Evolutionary conservation across 2,888 invertebrate species (phyloP), one percentile per base, ranked within the genome.

Genomic region (Bellardia bayeri): DNA sequence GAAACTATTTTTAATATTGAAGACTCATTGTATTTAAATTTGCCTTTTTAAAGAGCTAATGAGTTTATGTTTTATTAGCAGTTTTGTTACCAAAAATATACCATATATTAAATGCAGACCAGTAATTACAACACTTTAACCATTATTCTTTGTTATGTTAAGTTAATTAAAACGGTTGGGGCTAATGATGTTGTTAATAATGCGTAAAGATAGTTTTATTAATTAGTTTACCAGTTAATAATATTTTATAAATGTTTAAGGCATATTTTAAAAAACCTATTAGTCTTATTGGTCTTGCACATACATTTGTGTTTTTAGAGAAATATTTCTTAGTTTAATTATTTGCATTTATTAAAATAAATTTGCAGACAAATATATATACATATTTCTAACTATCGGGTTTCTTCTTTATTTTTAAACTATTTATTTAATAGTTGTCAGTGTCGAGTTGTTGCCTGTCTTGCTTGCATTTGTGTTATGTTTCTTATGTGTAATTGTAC

Each of bases 341-440:
- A 56, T 72, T 56, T 40, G 54, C 56, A 56, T 72, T 42, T 9
- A 66, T 66, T 66, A 66, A 72, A 56, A 56, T 72, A 42, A 40
- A 72, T 72, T 40, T 16, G 23, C 11, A 23, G 13, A 45, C 2
- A 37, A 63, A 63, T n/a, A 63, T 6, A 11, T 23, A 63, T 13
- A 42, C 11, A 33, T 51, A 16, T 45, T 1, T 45, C 2, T 45
- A 56, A 2, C 37, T 37, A 37, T 37, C 37, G 37, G 37, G 16
- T 71, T 40, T n/a, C 0, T 40, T 23, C 1, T 56, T 40, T 56
- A 30, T n/a, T 30, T 13, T 5, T 9, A 58, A 3, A 58, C 3
- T 23, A 8, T 56, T 7, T 3, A 30, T 13, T 45, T 30, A 6
- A 13, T 3, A 33, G 33, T 11, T 61, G 6, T 23, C 66, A 42